phyloP scores from a whole-genome alignment of 1,140 invertebrate species.

The Diachasmimorpha longicaudata region DNA sequence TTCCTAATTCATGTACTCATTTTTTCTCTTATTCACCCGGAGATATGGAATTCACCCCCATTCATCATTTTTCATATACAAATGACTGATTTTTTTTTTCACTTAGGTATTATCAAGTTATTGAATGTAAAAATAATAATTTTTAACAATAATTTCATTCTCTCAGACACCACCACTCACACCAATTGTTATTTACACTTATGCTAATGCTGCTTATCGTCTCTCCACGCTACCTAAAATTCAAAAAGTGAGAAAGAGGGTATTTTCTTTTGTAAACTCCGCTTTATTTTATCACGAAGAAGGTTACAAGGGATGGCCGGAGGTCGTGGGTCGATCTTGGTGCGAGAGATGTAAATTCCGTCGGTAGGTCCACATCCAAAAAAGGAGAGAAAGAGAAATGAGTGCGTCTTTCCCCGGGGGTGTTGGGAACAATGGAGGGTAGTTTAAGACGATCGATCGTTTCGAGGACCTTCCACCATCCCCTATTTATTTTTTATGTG shows the following conservation, averaged over 20 bases:
- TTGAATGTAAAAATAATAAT: too few relatives aligned
- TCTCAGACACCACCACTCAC: not conserved
- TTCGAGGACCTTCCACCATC: not conserved
- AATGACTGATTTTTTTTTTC: too few relatives aligned
- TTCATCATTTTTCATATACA: too few relatives aligned
- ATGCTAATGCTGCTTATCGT: conserved; percentile 24
- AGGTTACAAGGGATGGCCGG: not conserved
- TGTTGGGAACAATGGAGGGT: conserved; percentile 54
- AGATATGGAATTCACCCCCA: too few relatives aligned
- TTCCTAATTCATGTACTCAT: too few relatives aligned
- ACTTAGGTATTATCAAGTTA: too few relatives aligned
- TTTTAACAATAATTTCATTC: not conserved
- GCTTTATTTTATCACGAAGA: conserved; percentile 23
- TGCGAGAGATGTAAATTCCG: conserved; percentile 50
- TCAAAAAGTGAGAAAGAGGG: not conserved
- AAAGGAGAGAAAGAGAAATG: conserved; percentile 1
- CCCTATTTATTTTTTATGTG: not conserved
- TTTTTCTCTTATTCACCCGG: too few relatives aligned
- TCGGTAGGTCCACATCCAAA: conserved; percentile 32
- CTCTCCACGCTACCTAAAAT: not conserved
- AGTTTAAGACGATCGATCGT: conserved; percentile 37
- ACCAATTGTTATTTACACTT: conserved; percentile 10
- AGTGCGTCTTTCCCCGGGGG: conserved; percentile 36
- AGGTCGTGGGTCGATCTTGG: conserved; percentile 25
- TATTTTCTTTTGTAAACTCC: conserved; percentile 30